phyloP scores from a whole-genome alignment of 2,888 invertebrate genomes.

The Sepiola atlantica region DNA sequence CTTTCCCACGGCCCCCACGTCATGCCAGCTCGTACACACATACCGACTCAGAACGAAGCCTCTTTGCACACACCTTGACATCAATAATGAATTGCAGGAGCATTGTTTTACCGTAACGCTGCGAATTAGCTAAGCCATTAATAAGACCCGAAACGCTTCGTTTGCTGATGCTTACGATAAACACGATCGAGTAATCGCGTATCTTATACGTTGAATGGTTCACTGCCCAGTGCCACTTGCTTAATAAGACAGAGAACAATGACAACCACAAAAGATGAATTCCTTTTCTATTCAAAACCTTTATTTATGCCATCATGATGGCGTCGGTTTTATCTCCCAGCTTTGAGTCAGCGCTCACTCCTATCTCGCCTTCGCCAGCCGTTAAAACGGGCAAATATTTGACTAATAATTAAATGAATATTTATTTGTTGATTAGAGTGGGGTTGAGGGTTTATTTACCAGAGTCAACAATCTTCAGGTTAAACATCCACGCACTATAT shows the following conservation, averaged over 20 bases:
- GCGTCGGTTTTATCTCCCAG: not conserved
- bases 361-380: not conserved
- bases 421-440: not conserved
- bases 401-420: not conserved
- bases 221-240: not conserved
- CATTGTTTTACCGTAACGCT: slow-evolving; percentile 20
- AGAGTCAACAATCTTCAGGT: not conserved
- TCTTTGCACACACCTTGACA: not conserved
- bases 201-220: not conserved
- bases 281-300: not conserved
- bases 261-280: not conserved
- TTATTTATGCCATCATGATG: not conserved
- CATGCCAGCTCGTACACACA: not conserved
- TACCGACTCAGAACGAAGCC: too few species aligned
- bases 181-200: not conserved
- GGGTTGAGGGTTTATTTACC: not conserved
- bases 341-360: not conserved
- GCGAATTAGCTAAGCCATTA: not conserved
- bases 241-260: not conserved
- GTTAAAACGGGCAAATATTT: not conserved
- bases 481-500: too few species aligned
- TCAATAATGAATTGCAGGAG: not conserved
- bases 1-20: too few species aligned
- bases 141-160: not conserved
- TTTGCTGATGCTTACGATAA: not conserved